Evolutionary conservation across 2,888 invertebrate genomes (phyloP).

Genomic region (Dasypogon diadema): DNA sequence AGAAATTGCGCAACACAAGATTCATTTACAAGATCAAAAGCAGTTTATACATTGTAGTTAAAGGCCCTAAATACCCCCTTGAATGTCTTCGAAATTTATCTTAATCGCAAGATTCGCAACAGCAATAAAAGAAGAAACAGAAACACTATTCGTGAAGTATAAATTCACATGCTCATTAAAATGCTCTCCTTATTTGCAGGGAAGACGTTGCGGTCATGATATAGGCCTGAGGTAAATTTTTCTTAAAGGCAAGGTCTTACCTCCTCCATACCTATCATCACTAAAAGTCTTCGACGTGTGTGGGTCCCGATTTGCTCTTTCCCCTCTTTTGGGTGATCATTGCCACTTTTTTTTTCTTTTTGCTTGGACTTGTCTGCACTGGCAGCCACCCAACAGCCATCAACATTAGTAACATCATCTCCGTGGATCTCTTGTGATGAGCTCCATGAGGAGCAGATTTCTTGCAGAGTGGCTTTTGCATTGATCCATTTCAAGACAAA

Average conservation of each 20-base stretch:
- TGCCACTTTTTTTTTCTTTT: slow-evolving; percentile 19
- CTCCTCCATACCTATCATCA: background rate
- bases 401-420: slow-evolving; percentile 48
- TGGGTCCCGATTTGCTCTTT: slow-evolving; percentile 28
- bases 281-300: slow-evolving; percentile 18
- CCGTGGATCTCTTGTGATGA: slow-evolving; percentile 21
- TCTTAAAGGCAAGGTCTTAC: slow-evolving; percentile 14
- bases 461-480: slow-evolving; percentile 12
- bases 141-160: slow-evolving; percentile 16
- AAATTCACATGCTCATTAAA: slow-evolving; percentile 45
- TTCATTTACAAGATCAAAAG: background rate
- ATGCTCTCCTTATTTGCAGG: slow-evolving; percentile 21
- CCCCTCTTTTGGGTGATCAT: slow-evolving; percentile 19
- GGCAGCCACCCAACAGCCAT: slow-evolving; percentile 30
- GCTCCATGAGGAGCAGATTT: slow-evolving; percentile 35
- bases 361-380: slow-evolving; percentile 17
- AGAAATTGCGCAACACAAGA: background rate
- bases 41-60: background rate
- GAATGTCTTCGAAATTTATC: slow-evolving; percentile 38
- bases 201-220: slow-evolving; percentile 15
- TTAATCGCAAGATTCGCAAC: slow-evolving; percentile 1
- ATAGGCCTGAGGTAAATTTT: slow-evolving; percentile 23
- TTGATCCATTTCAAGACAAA: slow-evolving; percentile 14
- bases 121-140: slow-evolving; percentile 12
- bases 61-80: background rate